Percentiles rank a stretch among this genome's conserved stretches.
These are phyloP conservation scores for Scomber scombrus DNA, from an alignment of 2,113 vertebrate genomes.

Conservation along the genomic window DNA sequence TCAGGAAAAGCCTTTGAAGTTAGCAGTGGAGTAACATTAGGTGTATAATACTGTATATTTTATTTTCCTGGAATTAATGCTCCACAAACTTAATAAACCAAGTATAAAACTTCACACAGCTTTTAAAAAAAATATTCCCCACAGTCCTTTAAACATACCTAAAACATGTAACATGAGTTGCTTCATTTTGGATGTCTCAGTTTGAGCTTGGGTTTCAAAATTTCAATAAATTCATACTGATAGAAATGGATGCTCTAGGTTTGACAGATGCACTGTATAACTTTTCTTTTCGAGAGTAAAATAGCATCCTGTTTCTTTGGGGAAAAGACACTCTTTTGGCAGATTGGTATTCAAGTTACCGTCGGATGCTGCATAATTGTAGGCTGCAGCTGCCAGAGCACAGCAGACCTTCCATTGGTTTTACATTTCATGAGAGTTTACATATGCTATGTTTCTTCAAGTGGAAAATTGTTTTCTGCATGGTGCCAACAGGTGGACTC, in stretches of 20 bases:
- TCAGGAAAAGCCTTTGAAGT: slow-evolving; percentile 80
- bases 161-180: slow-evolving; percentile 57
- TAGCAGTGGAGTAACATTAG: slow-evolving; percentile 55
- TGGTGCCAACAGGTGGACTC: slow-evolving; percentile 81
- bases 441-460: slow-evolving; percentile 75
- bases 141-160: slow-evolving; percentile 41
- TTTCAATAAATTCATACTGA: slow-evolving; percentile 30
- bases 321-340: slow-evolving; percentile 52
- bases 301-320: slow-evolving; percentile 24
- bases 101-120: slow-evolving; percentile 54
- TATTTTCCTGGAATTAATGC: slow-evolving; percentile 53
- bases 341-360: slow-evolving; percentile 66
- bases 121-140: slow-evolving; percentile 44
- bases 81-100: slow-evolving; percentile 33
- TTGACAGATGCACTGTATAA: slow-evolving; percentile 35
- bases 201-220: slow-evolving; percentile 32
- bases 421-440: slow-evolving; percentile 77
- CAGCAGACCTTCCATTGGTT: slow-evolving; percentile 69
- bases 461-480: slow-evolving; percentile 82
- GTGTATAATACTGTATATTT: slow-evolving; percentile 48
- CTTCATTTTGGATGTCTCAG: slow-evolving; percentile 40
- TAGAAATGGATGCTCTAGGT: slow-evolving; percentile 19
- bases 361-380: slow-evolving; percentile 75
- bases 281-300: slow-evolving; percentile 38
- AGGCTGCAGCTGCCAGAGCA: slow-evolving; percentile 77